phyloP scores from a whole-genome alignment of 2,888 invertebrate genomes.

The Cistogaster globosa region DNA sequence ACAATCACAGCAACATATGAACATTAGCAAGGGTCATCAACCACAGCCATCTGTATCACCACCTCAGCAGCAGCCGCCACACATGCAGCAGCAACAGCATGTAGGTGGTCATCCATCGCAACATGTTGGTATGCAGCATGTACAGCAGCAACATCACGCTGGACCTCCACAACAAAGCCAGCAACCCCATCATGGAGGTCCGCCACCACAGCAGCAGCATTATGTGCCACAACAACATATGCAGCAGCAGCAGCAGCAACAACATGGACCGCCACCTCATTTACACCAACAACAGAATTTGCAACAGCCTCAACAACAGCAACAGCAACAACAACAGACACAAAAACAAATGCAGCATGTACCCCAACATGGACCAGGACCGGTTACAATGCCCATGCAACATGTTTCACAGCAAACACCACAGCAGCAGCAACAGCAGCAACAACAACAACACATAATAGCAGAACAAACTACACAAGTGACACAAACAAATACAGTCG shows the following conservation, averaged over 20 bases:
- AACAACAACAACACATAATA: constrained; percentile 73
- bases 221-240: constrained; percentile 72
- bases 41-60: constrained; percentile 80
- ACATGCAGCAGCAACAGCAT: constrained; percentile 73
- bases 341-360: constrained; percentile 75
- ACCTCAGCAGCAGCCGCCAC: constrained; percentile 75
- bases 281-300: constrained; percentile 70
- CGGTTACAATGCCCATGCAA: constrained; percentile 22
- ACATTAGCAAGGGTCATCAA: constrained; percentile 77
- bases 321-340: constrained; percentile 73
- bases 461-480: constrained; percentile 66
- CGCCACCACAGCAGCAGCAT: constrained; percentile 71
- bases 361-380: constrained; percentile 43
- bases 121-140: constrained; percentile 74
- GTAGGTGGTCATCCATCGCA: constrained; percentile 68
- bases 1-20: constrained; percentile 78
- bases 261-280: constrained; percentile 72
- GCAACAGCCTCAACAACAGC: constrained; percentile 74
- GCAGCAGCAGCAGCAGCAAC: constrained; percentile 73
- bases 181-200: constrained; percentile 73
- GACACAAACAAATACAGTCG: constrained; percentile 59
- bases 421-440: constrained; percentile 54
- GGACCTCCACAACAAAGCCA: constrained; percentile 75
- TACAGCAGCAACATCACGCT: constrained; percentile 75
- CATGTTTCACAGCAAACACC: constrained; percentile 77